Base-by-base conservation (phyloP, 2,113 vertebrate genomes). In the Sceloporus undulatus region DNA sequence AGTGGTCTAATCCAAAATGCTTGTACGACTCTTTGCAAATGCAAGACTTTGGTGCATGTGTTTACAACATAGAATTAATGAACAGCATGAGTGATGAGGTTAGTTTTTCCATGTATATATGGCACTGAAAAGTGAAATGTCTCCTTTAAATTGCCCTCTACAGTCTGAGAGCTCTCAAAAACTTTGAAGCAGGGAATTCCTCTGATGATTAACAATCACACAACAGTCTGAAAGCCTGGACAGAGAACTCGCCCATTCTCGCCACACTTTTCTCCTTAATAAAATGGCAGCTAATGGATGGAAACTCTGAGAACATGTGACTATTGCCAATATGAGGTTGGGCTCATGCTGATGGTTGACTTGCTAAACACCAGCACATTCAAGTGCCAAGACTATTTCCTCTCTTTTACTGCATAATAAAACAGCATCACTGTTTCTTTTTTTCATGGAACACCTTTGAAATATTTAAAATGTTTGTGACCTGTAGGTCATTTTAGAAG, bases 341-440 rank as follows among this genome's bases (percentile, higher is more conserved):
- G 92, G 81, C 87, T 93, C 81, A 2, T 56, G 85, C 92, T 94
- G 94, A 93, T 92, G 73, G 85, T 90, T 96, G 94, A 92, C 92
- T 95, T 94, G 90, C 83, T 83, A 86, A 96, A 92, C 40, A 75
- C 86, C 85, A 13, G 40, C 88, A 89, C 54, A n/a, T 52, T 71
- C 82, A 94, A 89, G 87, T 93, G 95, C 95, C 93, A 94, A 95
- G 84, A 71, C 18, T 84, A 92, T 96, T 97, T 97, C 95, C 95
- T 95, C 82, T 91, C 86, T 95, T 96, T 95, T 97, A 95, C 80
- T 93, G 91, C 89, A 78, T 74, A 91, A 87, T 96, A 95, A 96
- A 95, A 95, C 90, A 85, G 70, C 82, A 92, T 95, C 92, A 94
- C 75, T 93, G 92, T 91, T 92, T 90, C 16, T 90, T 29, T 91